Conservation (phyloP, 2,113 vertebrate species). For the Nycticryphes semicollaris region DNA sequence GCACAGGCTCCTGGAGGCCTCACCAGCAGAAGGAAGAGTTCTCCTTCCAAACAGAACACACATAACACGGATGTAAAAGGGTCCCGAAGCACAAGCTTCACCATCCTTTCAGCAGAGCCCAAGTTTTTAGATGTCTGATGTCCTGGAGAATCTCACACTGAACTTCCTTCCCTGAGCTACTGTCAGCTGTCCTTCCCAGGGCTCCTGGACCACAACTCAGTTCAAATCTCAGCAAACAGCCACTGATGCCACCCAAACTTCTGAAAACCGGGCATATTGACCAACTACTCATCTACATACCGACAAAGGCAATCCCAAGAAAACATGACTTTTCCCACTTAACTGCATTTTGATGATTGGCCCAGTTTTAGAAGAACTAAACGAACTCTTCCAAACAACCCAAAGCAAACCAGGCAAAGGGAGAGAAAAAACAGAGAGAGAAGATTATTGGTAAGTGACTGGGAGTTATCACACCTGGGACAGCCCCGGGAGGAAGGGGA, state of each 20-base stretch:
- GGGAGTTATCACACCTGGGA: not conserved
- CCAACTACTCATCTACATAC: not conserved
- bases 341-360: not conserved
- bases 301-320: not conserved
- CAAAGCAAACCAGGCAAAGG: not conserved
- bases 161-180: not conserved
- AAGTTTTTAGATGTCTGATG: not conserved
- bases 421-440: not conserved
- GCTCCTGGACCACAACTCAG: not conserved
- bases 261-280: not conserved
- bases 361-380: not conserved
- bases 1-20: not conserved
- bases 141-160: not conserved
- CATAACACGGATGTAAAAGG: fast-evolving
- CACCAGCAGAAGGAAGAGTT: not conserved
- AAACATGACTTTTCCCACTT: not conserved
- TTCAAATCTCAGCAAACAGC: not conserved
- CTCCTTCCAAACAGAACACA: not conserved
- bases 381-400: not conserved
- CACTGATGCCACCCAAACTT: fast-evolving
- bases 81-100: not conserved
- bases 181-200: not conserved
- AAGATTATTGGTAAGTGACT: not conserved
- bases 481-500: not conserved
- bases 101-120: not conserved